These are phyloP conservation scores for Phataginus tetradactyla DNA, from an alignment of 2,797 vertebrate species.

Conservation along the genomic window DNA sequence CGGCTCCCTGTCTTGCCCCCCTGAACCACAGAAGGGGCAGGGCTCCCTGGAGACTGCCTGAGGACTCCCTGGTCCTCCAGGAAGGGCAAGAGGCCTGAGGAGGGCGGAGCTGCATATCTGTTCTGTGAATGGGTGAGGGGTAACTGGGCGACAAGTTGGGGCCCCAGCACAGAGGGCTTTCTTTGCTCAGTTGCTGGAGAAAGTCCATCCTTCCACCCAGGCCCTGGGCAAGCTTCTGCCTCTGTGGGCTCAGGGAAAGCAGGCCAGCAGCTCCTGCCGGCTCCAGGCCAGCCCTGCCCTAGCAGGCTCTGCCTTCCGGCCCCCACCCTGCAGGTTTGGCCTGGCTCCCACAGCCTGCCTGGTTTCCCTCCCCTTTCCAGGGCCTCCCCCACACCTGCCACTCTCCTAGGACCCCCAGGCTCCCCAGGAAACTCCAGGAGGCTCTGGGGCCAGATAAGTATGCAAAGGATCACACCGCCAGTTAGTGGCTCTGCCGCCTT, in stretches of 20 bases:
- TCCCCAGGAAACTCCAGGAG: neutral
- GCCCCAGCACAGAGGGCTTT: neutral
- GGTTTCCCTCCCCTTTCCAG: neutral
- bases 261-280: neutral
- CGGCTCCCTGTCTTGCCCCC: neutral
- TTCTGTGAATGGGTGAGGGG: neutral
- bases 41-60: neutral
- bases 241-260: too few species aligned
- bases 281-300: neutral
- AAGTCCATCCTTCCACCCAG: accelerated
- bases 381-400: neutral
- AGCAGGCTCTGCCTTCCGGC: neutral
- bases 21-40: neutral
- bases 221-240: accelerated
- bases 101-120: neutral
- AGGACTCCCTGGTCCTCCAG: neutral
- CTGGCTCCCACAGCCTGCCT: accelerated
- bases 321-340: neutral
- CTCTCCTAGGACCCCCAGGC: neutral
- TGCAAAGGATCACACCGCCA: neutral
- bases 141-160: neutral
- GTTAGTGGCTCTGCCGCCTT: too few species aligned
- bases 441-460: neutral
- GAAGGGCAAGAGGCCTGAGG: neutral
- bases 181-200: neutral